Base-by-base conservation (phyloP, 2,797 vertebrate genomes). In the Astyanax mexicanus region DNA sequence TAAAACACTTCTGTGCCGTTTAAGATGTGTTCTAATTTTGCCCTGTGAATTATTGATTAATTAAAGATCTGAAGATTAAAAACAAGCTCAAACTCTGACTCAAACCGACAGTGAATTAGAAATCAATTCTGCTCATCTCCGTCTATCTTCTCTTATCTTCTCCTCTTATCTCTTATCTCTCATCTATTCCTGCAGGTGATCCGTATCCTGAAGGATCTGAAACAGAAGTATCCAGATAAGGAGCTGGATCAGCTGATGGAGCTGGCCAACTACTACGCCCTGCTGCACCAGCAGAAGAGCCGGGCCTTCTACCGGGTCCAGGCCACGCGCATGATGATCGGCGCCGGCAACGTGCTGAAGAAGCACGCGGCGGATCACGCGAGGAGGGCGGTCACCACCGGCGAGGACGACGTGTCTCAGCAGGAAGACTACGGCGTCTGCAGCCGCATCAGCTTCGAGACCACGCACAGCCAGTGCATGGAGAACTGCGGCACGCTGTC, bases 251-350 rank as follows among this genome's bases (percentile, higher is more conserved):
- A 98, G 85, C 92, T 98, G 84, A 83, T 97, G 83, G 97, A 98
- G 80, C 90, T 96, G 88, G 97, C 94, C 87, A 98, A 94, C 91
- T 98, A 99, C 87, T 93, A 95, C 1, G 97, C 96, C 0, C 83
- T 99, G 78, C 89, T 97, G 71, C 96, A 98, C 87, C 97, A 98
- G 65, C 97, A 98, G 89, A 99, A 99, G 92, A 99, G 97, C 93
- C 93, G 92, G 0, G 97, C 97, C 3, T 99, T 99, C 86, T 98
- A 99, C 90, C 97, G 97, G 80, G 95, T 98, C 77, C 88, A 99
- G 81, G 97, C 97, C 29, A 99, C 97, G 0, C 93, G 97, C 0
- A 91, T 98, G 88, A 97, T 98, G 97, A 99, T 96, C 0, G 97
- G 97, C 0, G 97, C 97, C 0, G 97, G 97, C 15, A 98, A 99